Base-by-base conservation (phyloP, 2,797 vertebrate species). In the Acipenser oxyrinchus region DNA sequence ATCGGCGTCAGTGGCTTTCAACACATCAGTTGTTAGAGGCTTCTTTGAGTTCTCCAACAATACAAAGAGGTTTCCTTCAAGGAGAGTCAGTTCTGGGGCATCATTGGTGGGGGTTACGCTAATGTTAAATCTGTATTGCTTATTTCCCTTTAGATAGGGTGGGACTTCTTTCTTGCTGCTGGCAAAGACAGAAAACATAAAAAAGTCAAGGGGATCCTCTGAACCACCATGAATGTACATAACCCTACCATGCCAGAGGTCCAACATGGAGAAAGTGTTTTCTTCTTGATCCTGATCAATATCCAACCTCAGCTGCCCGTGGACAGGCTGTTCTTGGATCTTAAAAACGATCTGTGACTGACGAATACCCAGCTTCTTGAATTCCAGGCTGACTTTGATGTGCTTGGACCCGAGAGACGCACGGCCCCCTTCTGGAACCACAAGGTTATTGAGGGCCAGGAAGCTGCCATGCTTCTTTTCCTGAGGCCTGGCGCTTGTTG, bases 151-250 rank as follows among this genome's bases (percentile, higher is more conserved):
- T 10, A 94, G 78, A 82, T 90, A 89, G 3, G 77, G 72, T 49
- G 87, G 89, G 64, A 90, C 75, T 69, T 81, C 77, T 68, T 88
- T 92, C 77, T 90, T 87, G 74, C 85, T 92, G 65, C 73, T 92
- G 7, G 78, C 84, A 79, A 82, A 92, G 74, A 97, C 7, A 0
- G 87, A 90, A 79, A 96, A 94, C 77, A 84, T 88, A 70, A 97
- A 95, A 76, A 84, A 86, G 84, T 96, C 93, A 0, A 73, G 83
- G n/a, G 79, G 77, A 63, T 89, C 87, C 72, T 98, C 94, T 37
- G 94, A 94, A 58, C 93, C 92, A 73, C 92, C 90, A 8, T 96
- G 95, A 72, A 92, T 76, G 55, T 96, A 97, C 67, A 93, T 87
- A 51, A 93, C 85, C 74, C 88, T 86, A 11, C 82, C 88, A 49